Evolutionary conservation across 2,113 vertebrate species (phyloP).

Genomic region (Ahaetulla prasina): DNA sequence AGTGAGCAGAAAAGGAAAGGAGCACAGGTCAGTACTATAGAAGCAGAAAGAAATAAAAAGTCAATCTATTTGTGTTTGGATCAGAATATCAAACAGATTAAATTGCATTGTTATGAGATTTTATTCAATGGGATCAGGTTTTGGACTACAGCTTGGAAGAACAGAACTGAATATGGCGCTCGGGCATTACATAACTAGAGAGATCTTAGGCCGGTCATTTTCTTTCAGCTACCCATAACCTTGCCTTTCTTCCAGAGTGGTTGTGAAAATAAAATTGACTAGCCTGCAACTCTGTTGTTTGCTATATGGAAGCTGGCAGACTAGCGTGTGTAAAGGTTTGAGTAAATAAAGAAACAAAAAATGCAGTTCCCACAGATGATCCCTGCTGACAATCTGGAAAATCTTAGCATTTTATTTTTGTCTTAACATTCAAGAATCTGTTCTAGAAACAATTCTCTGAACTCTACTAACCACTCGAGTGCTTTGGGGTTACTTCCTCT

Average conservation of each 20-base stretch:
- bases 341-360: neutral
- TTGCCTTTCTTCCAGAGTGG: neutral
- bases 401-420: neutral
- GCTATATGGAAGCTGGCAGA: neutral
- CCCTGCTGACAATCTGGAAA: neutral
- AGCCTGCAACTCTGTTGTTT: neutral
- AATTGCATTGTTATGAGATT: neutral
- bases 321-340: neutral
- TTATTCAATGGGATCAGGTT: neutral
- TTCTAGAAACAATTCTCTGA: neutral
- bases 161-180: neutral
- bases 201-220: neutral
- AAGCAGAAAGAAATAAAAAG: neutral
- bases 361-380: neutral
- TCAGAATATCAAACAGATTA: neutral
- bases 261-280: neutral
- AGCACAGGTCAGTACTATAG: neutral
- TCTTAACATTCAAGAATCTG: neutral
- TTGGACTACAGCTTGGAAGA: neutral
- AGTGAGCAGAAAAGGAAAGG: neutral
- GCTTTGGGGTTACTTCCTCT: neutral
- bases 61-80: neutral
- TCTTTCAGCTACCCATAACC: neutral
- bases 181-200: neutral
- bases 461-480: neutral